Conservation (phyloP, 2,113 vertebrate species). For the Euleptes europaea region DNA sequence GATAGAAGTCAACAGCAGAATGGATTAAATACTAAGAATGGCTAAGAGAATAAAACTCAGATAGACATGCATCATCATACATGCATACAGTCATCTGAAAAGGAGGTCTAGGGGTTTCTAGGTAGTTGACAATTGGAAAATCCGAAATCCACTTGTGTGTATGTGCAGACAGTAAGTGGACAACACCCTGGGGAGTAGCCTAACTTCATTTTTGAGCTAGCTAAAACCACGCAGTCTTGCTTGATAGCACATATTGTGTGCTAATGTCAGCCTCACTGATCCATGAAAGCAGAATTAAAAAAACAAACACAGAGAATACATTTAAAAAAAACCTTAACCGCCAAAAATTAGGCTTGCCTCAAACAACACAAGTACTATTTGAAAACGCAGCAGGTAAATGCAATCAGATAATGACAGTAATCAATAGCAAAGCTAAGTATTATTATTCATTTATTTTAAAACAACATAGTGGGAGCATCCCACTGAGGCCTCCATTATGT, state of each 20-base stretch:
- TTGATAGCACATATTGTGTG: neutral
- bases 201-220: neutral
- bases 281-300: neutral
- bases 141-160: neutral
- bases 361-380: neutral
- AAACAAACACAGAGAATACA: neutral
- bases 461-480: neutral
- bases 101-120: neutral
- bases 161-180: neutral
- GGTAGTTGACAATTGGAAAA: neutral
- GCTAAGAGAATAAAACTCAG: neutral
- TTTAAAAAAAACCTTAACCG: neutral
- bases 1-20: neutral
- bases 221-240: neutral
- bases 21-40: neutral
- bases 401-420: slow-evolving; percentile 50
- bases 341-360: rapidly evolving
- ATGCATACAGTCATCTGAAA: too few relatives aligned
- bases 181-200: neutral
- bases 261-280: neutral
- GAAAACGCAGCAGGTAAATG: slow-evolving; percentile 32
- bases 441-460: slow-evolving; percentile 56
- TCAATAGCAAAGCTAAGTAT: slow-evolving; percentile 42
- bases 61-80: neutral
- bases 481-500: neutral